Conservation (phyloP, 2,797 vertebrate species). For the Pachyuromys duprasi region DNA sequence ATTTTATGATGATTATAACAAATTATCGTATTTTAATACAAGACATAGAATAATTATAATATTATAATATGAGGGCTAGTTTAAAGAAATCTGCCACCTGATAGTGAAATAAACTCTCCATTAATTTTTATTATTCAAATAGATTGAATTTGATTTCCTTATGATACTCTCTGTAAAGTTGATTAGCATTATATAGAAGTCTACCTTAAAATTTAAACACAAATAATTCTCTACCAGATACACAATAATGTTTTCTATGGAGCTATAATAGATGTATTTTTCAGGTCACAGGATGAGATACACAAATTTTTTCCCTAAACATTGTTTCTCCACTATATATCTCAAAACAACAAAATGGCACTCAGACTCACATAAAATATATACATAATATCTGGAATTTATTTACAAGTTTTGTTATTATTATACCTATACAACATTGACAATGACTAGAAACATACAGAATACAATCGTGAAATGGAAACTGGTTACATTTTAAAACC, state of each 20-base stretch:
- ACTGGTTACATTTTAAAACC: slow-evolving; percentile 40
- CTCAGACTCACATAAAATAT: slow-evolving; percentile 67
- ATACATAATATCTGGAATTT: slow-evolving; percentile 53
- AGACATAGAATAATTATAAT: slow-evolving; percentile 83
- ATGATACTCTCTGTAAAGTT: background rate
- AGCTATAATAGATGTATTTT: slow-evolving; percentile 19
- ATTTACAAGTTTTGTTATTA: slow-evolving; percentile 36
- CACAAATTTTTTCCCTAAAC: slow-evolving; percentile 68
- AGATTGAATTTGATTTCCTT: slow-evolving; percentile 14
- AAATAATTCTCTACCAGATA: slow-evolving; percentile 34
- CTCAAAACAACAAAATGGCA: slow-evolving; percentile 65
- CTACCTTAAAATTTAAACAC: slow-evolving; percentile 45
- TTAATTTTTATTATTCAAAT: slow-evolving; percentile 81
- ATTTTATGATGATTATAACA: slow-evolving; percentile 68
- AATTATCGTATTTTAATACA: slow-evolving; percentile 75
- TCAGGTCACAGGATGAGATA: slow-evolving; percentile 11
- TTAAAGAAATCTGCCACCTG: slow-evolving; percentile 83
- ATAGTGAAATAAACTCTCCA: slow-evolving; percentile 76
- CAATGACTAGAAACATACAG: slow-evolving; percentile 67
- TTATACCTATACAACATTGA: slow-evolving; percentile 31
- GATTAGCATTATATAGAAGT: slow-evolving; percentile 15
- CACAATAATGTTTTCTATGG: background rate
- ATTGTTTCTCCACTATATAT: slow-evolving; percentile 13
- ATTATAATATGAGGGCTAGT: slow-evolving; percentile 76
- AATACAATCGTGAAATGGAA: slow-evolving; percentile 63